Conservation (phyloP, 2,888 invertebrate species). For the Troides oblongomaculatus region DNA sequence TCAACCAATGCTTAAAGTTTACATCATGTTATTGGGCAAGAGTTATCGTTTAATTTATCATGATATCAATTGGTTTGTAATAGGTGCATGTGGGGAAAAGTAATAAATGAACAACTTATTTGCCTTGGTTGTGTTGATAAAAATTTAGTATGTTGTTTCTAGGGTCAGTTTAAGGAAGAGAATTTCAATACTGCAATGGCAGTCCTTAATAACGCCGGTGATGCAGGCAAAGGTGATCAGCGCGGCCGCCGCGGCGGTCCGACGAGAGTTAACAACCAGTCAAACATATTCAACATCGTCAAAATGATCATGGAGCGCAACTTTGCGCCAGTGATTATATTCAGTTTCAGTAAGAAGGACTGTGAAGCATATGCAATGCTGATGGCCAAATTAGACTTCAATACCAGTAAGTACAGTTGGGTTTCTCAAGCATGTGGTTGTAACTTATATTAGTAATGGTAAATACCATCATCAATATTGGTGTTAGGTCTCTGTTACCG, state of each 20-base stretch:
- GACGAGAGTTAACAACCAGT: slow-evolving; percentile 81
- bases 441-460: neutral
- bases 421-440: neutral
- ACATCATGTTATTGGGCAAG: too few species aligned
- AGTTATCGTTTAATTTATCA: too few species aligned
- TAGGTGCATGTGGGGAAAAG: too few species aligned
- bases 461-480: too few species aligned
- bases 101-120: too few species aligned
- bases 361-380: slow-evolving; percentile 98
- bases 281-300: slow-evolving; percentile 97
- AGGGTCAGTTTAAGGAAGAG: slow-evolving; percentile 97
- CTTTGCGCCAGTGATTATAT: slow-evolving; percentile 98
- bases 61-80: too few species aligned
- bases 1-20: too few species aligned
- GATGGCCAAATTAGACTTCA: slow-evolving; percentile 98
- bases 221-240: slow-evolving; percentile 90
- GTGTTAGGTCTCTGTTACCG: too few species aligned
- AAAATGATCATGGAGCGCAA: slow-evolving; percentile 99
- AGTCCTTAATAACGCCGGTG: slow-evolving; percentile 89
- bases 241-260: slow-evolving; percentile 88
- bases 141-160: slow-evolving; percentile 13
- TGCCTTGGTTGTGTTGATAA: too few species aligned
- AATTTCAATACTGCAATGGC: slow-evolving; percentile 99
- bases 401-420: slow-evolving; percentile 82
- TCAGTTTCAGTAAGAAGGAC: slow-evolving; percentile 99